These are phyloP conservation scores for Notospermus geniculatus DNA, from an alignment of 1,140 invertebrate species.

Conservation along the genomic window DNA sequence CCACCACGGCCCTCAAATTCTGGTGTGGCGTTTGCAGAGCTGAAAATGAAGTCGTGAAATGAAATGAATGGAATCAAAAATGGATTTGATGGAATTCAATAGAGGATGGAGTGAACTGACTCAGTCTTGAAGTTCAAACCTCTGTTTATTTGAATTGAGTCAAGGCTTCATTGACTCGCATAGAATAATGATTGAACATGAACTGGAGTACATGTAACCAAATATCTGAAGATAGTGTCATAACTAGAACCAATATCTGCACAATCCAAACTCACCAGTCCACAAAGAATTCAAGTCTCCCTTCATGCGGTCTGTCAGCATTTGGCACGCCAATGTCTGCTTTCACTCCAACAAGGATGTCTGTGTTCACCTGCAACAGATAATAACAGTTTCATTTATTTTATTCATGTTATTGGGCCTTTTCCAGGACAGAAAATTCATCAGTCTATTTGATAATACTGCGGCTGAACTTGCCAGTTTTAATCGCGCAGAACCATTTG, in stretches of 20 bases:
- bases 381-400: slow-evolving; percentile 4
- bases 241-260: too few species aligned
- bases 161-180: too few species aligned
- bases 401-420: not conserved
- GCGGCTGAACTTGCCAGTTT: slow-evolving; percentile 65
- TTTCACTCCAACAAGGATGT: slow-evolving; percentile 89
- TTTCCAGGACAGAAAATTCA: not conserved
- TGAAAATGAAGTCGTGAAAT: slow-evolving; percentile 44
- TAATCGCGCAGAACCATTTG: slow-evolving; percentile 84
- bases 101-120: too few species aligned
- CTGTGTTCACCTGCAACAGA: slow-evolving; percentile 72
- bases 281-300: slow-evolving; percentile 92
- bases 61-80: slow-evolving; percentile 33
- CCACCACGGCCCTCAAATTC: slow-evolving; percentile 93
- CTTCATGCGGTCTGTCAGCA: slow-evolving; percentile 71
- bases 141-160: too few species aligned
- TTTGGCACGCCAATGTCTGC: slow-evolving; percentile 81
- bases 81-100: not conserved
- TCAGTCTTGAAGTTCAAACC: too few species aligned
- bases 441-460: too few species aligned
- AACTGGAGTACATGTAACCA: too few species aligned
- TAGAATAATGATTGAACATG: too few species aligned
- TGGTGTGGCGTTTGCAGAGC: slow-evolving; percentile 92
- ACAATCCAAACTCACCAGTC: slow-evolving; percentile 72
- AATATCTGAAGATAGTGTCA: too few species aligned